Evolutionary conservation across 2,113 vertebrate species (phyloP).

Genomic region (Indri indri): DNA sequence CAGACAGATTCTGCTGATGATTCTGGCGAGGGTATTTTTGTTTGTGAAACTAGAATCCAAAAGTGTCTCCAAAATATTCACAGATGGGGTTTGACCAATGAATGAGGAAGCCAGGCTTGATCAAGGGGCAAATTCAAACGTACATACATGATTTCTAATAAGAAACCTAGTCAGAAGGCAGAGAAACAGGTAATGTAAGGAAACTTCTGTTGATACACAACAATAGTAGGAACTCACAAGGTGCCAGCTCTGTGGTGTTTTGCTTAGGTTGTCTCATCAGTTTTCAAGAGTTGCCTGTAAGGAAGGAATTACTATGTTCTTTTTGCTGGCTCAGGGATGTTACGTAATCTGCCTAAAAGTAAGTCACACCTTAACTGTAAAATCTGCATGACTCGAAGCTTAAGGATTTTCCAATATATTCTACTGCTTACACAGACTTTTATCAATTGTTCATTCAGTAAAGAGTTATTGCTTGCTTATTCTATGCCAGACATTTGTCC

Average conservation of each 20-base stretch:
- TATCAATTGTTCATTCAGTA: not conserved
- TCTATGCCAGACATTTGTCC: not conserved
- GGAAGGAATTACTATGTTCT: not conserved
- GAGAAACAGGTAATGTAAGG: not conserved
- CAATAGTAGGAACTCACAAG: not conserved
- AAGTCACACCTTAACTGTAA: constrained; percentile 6
- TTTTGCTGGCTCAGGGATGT: not conserved
- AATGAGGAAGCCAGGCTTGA: not conserved
- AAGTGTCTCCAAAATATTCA: constrained; percentile 28
- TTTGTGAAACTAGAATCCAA: constrained; percentile 30
- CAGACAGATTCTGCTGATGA: not conserved
- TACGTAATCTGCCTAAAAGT: not conserved
- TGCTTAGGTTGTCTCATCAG: not conserved
- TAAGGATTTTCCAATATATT: not conserved
- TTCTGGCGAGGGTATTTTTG: not conserved
- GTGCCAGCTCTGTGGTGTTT: not conserved
- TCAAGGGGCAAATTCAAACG: not conserved
- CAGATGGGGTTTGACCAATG: not conserved
- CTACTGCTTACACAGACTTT: not conserved
- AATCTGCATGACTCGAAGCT: not conserved
- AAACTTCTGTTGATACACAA: not conserved
- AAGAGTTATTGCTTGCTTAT: not conserved
- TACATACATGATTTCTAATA: not conserved
- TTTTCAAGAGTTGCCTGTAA: not conserved
- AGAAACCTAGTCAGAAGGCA: constrained; percentile 25